Evolutionary conservation across 2,888 invertebrate species (phyloP).

Genomic region (Phaedon cochleariae): DNA sequence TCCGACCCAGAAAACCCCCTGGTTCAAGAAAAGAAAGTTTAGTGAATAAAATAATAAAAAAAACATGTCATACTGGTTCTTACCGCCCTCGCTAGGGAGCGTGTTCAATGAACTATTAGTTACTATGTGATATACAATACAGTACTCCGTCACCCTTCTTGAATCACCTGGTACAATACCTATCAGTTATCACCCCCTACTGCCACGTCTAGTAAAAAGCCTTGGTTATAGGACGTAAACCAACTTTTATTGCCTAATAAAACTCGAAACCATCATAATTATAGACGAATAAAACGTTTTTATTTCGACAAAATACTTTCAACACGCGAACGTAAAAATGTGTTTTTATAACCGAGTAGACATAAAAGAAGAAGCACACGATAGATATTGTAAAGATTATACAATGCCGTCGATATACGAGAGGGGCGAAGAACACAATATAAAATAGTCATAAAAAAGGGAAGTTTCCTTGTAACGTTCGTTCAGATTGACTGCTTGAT

Average conservation of each 20-base stretch:
- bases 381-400: not conserved
- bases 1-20: too few species aligned
- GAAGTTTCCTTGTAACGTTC: too few species aligned
- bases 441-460: not conserved
- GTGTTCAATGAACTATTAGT: too few species aligned
- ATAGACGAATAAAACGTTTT: slow-evolving; percentile 38
- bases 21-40: too few species aligned
- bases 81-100: too few species aligned
- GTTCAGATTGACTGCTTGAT: too few species aligned
- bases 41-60: too few species aligned
- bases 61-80: too few species aligned
- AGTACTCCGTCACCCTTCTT: too few species aligned
- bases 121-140: too few species aligned
- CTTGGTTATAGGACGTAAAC: not conserved
- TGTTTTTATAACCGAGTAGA: slow-evolving; percentile 21
- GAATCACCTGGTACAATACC: too few species aligned
- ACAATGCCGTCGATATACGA: not conserved
- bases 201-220: slow-evolving; percentile 2
- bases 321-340: slow-evolving; percentile 43
- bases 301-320: slow-evolving; percentile 42
- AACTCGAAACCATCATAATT: slow-evolving; percentile 38
- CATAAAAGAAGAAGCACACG: slow-evolving; percentile 20
- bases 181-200: not conserved
- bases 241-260: slow-evolving; percentile 35
- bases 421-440: not conserved